Conservation (phyloP, 2,113 vertebrate species). For the Cepphus grylle region DNA sequence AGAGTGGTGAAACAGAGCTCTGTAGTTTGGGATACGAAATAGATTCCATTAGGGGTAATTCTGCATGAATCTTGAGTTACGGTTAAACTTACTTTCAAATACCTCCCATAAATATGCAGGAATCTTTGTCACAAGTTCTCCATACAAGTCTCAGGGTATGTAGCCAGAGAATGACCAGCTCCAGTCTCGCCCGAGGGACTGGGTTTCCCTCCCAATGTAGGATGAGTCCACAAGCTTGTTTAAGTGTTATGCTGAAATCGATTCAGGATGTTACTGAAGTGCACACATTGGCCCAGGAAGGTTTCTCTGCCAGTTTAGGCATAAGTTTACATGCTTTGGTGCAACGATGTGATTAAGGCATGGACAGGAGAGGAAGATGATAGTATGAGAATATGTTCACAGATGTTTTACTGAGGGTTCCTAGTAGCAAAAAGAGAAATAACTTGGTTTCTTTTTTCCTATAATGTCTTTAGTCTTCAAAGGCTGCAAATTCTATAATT, state of each 20-base stretch:
- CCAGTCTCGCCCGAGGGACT: not conserved
- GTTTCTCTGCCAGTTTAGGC: not conserved
- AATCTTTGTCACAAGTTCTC: fast-evolving
- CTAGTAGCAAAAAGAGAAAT: not conserved
- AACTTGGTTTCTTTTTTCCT: not conserved
- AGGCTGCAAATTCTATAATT: constrained; percentile 29
- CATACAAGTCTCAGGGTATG: fast-evolving
- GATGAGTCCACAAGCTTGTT: not conserved
- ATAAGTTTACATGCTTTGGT: not conserved
- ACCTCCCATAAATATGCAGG: not conserved
- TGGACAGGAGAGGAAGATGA: not conserved
- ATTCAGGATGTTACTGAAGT: not conserved
- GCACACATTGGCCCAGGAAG: not conserved
- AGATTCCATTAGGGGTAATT: not conserved
- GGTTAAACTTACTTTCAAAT: not conserved
- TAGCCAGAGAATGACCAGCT: not conserved
- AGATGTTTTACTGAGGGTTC: not conserved
- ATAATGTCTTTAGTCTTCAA: constrained; percentile 4
- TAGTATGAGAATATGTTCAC: not conserved
- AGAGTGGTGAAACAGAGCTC: not conserved
- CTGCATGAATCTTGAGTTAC: not conserved
- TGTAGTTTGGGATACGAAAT: not conserved
- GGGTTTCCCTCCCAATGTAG: fast-evolving
- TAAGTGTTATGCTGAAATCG: not conserved
- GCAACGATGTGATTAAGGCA: not conserved